A percentile compares a stretch with the other conserved stretches of the same genome.
Conservation (phyloP, 2,113 vertebrate genomes). For the Mesoclemmys tuberculata region DNA sequence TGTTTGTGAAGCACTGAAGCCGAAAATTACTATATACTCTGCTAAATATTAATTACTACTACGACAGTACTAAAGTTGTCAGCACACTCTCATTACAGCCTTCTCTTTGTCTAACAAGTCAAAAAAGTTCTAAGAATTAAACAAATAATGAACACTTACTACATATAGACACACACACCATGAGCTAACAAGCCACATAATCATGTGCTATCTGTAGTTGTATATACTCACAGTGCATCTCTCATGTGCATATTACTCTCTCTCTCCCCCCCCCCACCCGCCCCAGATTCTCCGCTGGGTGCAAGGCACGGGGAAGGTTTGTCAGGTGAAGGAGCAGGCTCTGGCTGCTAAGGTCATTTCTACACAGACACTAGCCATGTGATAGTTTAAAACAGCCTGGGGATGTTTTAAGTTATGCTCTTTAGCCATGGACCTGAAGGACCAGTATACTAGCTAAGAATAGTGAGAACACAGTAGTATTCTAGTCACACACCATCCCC, state of each 20-base stretch:
- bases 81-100: background rate
- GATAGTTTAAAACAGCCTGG: fast-evolving
- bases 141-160: background rate
- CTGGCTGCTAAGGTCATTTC: background rate
- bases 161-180: fast-evolving
- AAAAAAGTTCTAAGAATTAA: background rate
- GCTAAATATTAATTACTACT: slow-evolving; percentile 71
- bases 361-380: fast-evolving
- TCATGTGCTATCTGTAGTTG: fast-evolving
- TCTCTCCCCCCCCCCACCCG: no score
- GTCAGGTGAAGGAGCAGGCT: background rate
- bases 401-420: fast-evolving
- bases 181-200: fast-evolving
- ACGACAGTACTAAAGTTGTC: slow-evolving; percentile 14
- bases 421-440: fast-evolving
- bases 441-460: background rate
- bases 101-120: background rate
- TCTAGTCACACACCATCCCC: background rate
- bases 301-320: fast-evolving
- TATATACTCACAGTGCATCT: fast-evolving
- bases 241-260: fast-evolving
- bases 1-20: slow-evolving; percentile 63
- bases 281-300: fast-evolving
- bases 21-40: slow-evolving; percentile 65
- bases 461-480: background rate